A percentile compares a stretch with the other conserved stretches of the same genome.
phyloP scores from a whole-genome alignment of 2,888 invertebrate species.

The Callyntrura sp. region DNA sequence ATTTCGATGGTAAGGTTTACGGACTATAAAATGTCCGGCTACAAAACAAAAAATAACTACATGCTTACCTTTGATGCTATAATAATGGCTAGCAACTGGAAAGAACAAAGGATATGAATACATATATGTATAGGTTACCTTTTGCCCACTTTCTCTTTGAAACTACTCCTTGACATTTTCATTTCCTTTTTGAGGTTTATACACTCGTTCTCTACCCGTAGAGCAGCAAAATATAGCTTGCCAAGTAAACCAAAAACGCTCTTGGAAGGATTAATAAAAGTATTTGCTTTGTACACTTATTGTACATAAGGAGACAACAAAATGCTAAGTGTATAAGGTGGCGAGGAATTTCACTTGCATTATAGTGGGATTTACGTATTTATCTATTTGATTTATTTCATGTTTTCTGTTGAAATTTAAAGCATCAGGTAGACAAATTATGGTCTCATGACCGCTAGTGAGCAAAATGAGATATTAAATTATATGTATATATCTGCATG shows the following conservation, averaged over 20 bases:
- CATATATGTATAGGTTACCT: background rate
- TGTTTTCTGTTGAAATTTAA: no score
- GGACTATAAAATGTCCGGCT: background rate
- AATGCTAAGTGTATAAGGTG: no score
- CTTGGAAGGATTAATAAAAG: background rate
- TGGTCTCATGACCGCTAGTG: no score
- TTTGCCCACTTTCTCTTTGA: background rate
- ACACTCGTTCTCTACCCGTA: background rate
- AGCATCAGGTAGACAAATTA: no score
- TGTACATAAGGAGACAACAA: no score
- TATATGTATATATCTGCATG: no score
- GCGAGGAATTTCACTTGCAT: no score
- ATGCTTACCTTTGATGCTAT: background rate
- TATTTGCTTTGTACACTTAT: no score
- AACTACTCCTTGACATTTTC: slow-evolving; percentile 42
- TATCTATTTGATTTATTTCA: no score
- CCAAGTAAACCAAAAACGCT: background rate
- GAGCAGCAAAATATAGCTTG: background rate
- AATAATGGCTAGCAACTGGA: no score
- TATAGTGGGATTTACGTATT: no score
- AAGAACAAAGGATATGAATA: background rate
- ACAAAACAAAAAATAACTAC: background rate
- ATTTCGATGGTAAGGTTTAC: slow-evolving; percentile 67
- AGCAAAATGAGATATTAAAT: no score
- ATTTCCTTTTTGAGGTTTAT: slow-evolving; percentile 40